phyloP scores from a whole-genome alignment of 1,140 invertebrate genomes.

The Danaus melanippus region DNA sequence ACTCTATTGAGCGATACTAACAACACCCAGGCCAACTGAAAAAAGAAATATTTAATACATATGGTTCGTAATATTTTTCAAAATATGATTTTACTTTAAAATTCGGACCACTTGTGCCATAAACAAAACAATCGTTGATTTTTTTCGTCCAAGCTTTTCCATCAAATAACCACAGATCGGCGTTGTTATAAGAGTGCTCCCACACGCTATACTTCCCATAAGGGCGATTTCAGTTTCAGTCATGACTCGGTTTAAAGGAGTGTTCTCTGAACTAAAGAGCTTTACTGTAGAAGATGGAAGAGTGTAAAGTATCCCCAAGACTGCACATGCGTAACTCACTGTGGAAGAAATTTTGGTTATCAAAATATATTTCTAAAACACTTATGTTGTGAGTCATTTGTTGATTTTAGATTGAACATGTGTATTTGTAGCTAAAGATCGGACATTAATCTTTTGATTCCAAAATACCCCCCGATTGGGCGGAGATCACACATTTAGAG shows the following conservation, averaged over 20 bases:
- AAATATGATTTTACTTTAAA: too few species aligned
- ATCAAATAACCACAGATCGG: conserved; percentile 33
- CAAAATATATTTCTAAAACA: too few species aligned
- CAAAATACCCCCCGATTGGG: too few species aligned
- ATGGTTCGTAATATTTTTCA: too few species aligned
- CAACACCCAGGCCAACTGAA: conserved; percentile 36
- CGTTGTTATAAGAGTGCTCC: conserved; percentile 35
- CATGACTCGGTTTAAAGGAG: conserved; percentile 43
- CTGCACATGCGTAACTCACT: too few species aligned
- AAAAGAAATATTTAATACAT: conserved; percentile 11
- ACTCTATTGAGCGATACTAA: conserved; percentile 27
- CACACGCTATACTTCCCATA: conserved; percentile 37
- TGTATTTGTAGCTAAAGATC: too few species aligned
- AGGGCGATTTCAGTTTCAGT: conserved; percentile 37
- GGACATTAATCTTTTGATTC: too few species aligned
- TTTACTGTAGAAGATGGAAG: conserved; percentile 36
- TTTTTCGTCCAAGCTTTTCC: conserved; percentile 45
- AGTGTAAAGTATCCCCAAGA: too few species aligned
- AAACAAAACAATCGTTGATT: conserved; percentile 26
- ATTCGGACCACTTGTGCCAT: conserved; percentile 27
- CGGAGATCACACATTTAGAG: too few species aligned
- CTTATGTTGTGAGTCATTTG: too few species aligned
- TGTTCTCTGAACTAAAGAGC: conserved; percentile 40
- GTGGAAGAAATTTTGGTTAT: too few species aligned
- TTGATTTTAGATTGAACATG: too few species aligned